phyloP scores from a whole-genome alignment of 2,113 vertebrate genomes.

The Vimba vimba region DNA sequence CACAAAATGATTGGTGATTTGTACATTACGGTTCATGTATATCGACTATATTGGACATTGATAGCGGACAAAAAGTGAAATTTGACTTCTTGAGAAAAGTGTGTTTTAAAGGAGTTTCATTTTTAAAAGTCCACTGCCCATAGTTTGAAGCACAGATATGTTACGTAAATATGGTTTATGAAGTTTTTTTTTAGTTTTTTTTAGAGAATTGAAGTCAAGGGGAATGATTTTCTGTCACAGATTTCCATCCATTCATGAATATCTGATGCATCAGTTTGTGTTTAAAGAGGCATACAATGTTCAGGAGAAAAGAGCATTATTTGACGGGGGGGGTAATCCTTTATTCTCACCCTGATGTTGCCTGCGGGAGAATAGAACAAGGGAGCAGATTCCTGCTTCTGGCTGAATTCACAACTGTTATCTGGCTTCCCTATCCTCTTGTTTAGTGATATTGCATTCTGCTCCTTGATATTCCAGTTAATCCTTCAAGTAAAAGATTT shows the following conservation, averaged over 20 bases:
- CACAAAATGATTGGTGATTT: not conserved
- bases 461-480: conserved; percentile 77
- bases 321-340: conserved; percentile 77
- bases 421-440: conserved; percentile 70
- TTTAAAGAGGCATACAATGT: conserved; percentile 76
- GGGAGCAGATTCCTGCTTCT: conserved; percentile 67
- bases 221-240: conserved; percentile 67
- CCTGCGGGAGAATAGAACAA: conserved; percentile 71
- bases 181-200: conserved; percentile 59
- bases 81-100: not conserved
- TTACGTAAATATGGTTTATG: conserved; percentile 66
- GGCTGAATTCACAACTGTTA: conserved; percentile 65
- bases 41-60: not conserved
- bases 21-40: not conserved
- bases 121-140: not conserved
- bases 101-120: not conserved
- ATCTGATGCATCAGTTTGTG: conserved; percentile 81
- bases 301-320: conserved; percentile 77
- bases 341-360: conserved; percentile 75
- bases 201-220: conserved; percentile 64
- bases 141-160: conserved; percentile 48
- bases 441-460: conserved; percentile 73
- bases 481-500: conserved; percentile 77
- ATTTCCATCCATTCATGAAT: conserved; percentile 76
- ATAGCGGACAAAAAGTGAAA: not conserved